These are phyloP conservation scores for Motacilla tschutschensis DNA, from an alignment of 2,113 vertebrate genomes.

Conservation along the genomic window DNA sequence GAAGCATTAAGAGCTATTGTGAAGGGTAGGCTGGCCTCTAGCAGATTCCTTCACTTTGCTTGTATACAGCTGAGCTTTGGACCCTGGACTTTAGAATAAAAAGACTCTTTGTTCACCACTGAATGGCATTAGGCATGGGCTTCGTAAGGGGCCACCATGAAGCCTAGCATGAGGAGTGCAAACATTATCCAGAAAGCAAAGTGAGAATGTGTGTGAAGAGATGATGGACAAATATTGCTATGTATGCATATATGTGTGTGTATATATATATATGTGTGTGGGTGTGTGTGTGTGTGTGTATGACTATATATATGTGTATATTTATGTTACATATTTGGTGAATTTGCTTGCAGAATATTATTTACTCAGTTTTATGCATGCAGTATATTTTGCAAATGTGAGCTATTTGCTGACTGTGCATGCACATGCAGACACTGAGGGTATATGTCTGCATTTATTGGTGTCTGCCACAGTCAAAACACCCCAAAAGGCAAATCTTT, in stretches of 20 bases:
- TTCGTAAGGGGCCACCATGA: slow-evolving; percentile 89
- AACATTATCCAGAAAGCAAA: slow-evolving; percentile 77
- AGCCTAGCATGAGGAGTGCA: slow-evolving; percentile 77
- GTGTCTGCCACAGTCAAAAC: background rate
- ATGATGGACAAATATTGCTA: slow-evolving; percentile 44
- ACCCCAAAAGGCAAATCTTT: background rate
- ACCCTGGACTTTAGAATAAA: slow-evolving; percentile 82
- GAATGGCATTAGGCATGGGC: slow-evolving; percentile 93
- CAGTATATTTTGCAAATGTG: background rate
- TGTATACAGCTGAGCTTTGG: slow-evolving; percentile 86
- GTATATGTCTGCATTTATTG: background rate
- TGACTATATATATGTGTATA: background rate
- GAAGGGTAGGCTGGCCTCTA: slow-evolving; percentile 67
- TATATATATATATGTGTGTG: background rate
- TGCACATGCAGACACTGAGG: background rate
- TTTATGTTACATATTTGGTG: background rate
- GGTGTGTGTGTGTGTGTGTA: background rate
- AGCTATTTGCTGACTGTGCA: background rate
- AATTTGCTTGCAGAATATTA: background rate
- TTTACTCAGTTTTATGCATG: background rate
- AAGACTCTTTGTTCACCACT: slow-evolving; percentile 85
- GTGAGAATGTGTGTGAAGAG: slow-evolving; percentile 47
- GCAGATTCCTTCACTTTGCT: slow-evolving; percentile 79
- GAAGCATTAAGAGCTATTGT: slow-evolving; percentile 60
- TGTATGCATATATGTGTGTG: background rate